phyloP scores from a whole-genome alignment of 1,140 invertebrate genomes.

The Brachionus sp. region DNA sequence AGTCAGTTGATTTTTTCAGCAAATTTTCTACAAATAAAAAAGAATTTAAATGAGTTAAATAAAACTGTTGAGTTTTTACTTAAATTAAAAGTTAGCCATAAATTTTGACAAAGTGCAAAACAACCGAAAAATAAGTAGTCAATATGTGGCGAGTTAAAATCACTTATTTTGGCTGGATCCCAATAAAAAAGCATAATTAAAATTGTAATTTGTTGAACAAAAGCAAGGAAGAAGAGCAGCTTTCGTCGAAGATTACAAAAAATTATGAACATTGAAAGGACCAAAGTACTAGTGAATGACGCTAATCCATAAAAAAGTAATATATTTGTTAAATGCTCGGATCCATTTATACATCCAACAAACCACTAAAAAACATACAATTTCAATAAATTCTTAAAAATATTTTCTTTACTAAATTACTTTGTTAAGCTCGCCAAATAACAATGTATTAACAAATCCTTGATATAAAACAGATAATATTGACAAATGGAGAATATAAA shows the following conservation, averaged over 20 bases:
- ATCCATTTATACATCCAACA: background rate
- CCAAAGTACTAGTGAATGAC: background rate
- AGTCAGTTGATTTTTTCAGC: background rate
- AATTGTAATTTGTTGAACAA: constrained; percentile 6
- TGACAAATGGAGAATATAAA: background rate
- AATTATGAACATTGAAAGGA: background rate
- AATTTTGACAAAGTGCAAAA: background rate
- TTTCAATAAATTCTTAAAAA: background rate
- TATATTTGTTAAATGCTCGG: background rate
- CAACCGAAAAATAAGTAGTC: constrained; percentile 2
- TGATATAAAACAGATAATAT: background rate
- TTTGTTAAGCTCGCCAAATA: background rate
- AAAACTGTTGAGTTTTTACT: background rate
- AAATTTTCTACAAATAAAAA: constrained; percentile 6
- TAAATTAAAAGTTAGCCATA: background rate
- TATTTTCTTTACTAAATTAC: background rate
- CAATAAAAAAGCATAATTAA: constrained; percentile 10
- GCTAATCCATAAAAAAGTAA: constrained; percentile 9
- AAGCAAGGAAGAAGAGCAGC: background rate
- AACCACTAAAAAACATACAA: background rate
- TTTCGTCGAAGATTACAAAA: constrained; percentile 1
- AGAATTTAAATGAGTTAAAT: background rate
- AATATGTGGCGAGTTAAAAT: background rate
- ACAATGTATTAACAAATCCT: constrained; percentile 12
- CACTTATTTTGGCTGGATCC: background rate